A percentile compares a stretch with the other conserved stretches of the same genome.
phyloP scores from a whole-genome alignment of 2,888 invertebrate genomes.

The Cremastobaeus sp. region DNA sequence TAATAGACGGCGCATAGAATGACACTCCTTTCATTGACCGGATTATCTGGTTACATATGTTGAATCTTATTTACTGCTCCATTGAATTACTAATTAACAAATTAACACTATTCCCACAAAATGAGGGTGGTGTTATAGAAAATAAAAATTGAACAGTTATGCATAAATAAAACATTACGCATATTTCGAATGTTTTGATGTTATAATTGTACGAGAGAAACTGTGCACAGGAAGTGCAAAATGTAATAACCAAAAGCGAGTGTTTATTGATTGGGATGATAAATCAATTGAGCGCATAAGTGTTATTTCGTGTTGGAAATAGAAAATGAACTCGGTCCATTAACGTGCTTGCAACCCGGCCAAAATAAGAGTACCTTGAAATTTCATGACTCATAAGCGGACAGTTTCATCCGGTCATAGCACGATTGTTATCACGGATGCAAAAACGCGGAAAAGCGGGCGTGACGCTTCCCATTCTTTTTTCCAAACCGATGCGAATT shows the following conservation, averaged over 20 bases:
- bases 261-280: too few relatives aligned
- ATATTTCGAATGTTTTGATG: too few relatives aligned
- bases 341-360: conserved; percentile 17
- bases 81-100: conserved; percentile 5
- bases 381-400: conserved; percentile 27
- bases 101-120: too few relatives aligned
- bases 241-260: too few relatives aligned
- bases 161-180: too few relatives aligned
- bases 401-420: conserved; percentile 46
- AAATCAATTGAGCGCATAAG: too few relatives aligned
- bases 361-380: conserved; percentile 30
- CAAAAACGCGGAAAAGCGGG: conserved; percentile 43
- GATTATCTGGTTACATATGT: conserved; percentile 60
- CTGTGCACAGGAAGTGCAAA: too few relatives aligned
- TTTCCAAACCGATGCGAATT: conserved; percentile 18
- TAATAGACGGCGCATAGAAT: conserved; percentile 36
- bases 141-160: too few relatives aligned
- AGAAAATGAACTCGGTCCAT: conserved; percentile 20
- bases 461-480: conserved; percentile 52
- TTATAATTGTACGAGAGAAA: too few relatives aligned
- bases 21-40: conserved; percentile 69
- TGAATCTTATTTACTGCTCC: conserved; percentile 17
- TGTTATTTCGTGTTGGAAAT: conserved; percentile 26
- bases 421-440: conserved; percentile 43
- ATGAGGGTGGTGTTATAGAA: too few relatives aligned